phyloP scores from a whole-genome alignment of 2,888 invertebrate genomes.

The Sarcophaga subvicina region DNA sequence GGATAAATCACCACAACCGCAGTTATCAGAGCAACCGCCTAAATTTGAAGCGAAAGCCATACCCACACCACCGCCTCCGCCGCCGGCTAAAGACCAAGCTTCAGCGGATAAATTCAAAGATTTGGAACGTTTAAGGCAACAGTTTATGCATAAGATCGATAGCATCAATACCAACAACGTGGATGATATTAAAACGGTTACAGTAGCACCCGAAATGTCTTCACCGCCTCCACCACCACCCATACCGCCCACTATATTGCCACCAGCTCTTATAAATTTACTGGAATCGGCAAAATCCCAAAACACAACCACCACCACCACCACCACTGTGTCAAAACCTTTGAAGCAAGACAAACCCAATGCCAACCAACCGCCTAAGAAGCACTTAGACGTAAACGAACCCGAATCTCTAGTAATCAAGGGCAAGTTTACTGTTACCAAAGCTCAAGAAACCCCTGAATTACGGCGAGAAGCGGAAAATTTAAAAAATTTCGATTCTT shows the following conservation, averaged over 20 bases:
- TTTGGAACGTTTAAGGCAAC: conserved; percentile 78
- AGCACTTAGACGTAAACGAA: not conserved
- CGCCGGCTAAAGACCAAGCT: conserved; percentile 76
- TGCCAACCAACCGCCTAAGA: too few species aligned
- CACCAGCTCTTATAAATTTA: conserved; percentile 76
- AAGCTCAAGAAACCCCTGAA: conserved; percentile 79
- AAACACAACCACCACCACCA: not conserved
- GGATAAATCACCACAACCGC: conserved; percentile 76
- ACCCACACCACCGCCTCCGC: conserved; percentile 75
- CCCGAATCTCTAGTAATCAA: conserved; percentile 76
- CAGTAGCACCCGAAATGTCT: conserved; percentile 73
- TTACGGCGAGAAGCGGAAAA: conserved; percentile 78
- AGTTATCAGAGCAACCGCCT: conserved; percentile 48
- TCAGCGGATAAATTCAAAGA: conserved; percentile 79
- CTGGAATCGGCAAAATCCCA: conserved; percentile 73
- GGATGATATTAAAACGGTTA: conserved; percentile 74
- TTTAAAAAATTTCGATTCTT: conserved; percentile 75
- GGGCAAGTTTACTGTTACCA: conserved; percentile 84
- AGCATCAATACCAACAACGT: conserved; percentile 79
- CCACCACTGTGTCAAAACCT: not conserved
- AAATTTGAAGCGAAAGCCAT: conserved; percentile 61
- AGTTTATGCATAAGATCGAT: conserved; percentile 81
- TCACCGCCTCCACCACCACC: conserved; percentile 80
- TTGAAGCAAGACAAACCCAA: not conserved
- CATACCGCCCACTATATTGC: conserved; percentile 75